phyloP scores from a whole-genome alignment of 2,888 invertebrate species.

The Itoplectis maculator region DNA sequence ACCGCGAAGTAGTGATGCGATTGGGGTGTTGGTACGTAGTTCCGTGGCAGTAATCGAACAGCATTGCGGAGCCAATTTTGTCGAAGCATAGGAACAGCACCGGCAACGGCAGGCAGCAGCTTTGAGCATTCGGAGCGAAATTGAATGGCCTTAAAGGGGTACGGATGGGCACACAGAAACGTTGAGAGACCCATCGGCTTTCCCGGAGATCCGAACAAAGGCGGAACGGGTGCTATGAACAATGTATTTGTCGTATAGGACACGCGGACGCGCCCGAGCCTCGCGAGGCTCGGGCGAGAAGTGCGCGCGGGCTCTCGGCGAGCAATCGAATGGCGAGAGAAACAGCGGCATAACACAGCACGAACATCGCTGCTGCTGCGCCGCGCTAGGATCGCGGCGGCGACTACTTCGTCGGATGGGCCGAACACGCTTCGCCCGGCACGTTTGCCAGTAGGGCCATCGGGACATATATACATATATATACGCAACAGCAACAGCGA shows the following conservation, averaged over 20 bases:
- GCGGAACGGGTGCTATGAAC: constrained; percentile 54
- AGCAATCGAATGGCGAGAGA: constrained; percentile 52
- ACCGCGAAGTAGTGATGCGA: constrained; percentile 7
- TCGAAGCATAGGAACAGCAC: constrained; percentile 39
- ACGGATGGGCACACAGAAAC: constrained; percentile 45
- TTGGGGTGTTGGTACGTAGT: constrained; percentile 9
- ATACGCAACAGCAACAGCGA: constrained; percentile 36
- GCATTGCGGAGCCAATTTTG: constrained; percentile 62
- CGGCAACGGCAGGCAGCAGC: constrained; percentile 21
- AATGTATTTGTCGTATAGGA: constrained; percentile 63
- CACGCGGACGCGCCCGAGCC: not conserved
- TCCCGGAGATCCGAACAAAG: constrained; percentile 46
- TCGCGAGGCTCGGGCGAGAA: not conserved
- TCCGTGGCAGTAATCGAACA: constrained; percentile 21
- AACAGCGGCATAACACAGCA: constrained; percentile 56
- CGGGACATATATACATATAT: constrained; percentile 45
- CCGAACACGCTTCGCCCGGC: constrained; percentile 46
- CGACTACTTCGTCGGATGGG: constrained; percentile 17
- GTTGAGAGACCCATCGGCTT: constrained; percentile 41
- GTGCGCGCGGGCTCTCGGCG: constrained; percentile 18
- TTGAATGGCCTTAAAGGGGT: constrained; percentile 66
- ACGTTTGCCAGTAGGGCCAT: constrained; percentile 55
- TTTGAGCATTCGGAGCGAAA: constrained; percentile 59
- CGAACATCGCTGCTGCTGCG: constrained; percentile 32
- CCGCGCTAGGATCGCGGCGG: not conserved